These are phyloP conservation scores for Okamejei kenojei DNA, from an alignment of 2,797 vertebrate genomes.

Conservation along the genomic window DNA sequence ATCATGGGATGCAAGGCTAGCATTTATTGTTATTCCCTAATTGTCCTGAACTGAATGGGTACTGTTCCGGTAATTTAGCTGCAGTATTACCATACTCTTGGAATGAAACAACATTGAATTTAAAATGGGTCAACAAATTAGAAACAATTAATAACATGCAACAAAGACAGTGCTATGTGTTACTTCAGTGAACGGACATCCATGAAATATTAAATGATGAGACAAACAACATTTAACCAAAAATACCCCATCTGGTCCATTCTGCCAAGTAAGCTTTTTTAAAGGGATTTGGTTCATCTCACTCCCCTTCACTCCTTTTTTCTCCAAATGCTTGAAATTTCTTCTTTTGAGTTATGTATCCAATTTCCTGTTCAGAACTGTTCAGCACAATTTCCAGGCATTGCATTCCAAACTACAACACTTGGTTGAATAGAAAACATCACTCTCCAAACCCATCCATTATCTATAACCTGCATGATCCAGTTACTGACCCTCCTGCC, in stretches of 20 bases:
- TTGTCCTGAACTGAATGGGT: too few relatives aligned
- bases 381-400: not conserved
- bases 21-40: too few relatives aligned
- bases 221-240: slow-evolving; percentile 48
- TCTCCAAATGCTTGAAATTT: not conserved
- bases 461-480: not conserved
- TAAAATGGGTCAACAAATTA: not conserved
- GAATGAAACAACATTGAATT: not conserved
- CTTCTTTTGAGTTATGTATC: not conserved
- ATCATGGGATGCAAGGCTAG: too few relatives aligned
- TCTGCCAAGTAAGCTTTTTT: not conserved
- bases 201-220: slow-evolving; percentile 52
- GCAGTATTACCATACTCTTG: too few relatives aligned
- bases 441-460: not conserved
- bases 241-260: not conserved
- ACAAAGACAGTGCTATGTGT: slow-evolving; percentile 45
- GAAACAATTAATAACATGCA: slow-evolving; percentile 43
- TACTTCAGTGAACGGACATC: slow-evolving; percentile 55
- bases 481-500: not conserved
- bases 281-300: not conserved
- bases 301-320: not conserved
- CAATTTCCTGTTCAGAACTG: not conserved
- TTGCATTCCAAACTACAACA: not conserved
- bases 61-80: too few relatives aligned
- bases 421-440: not conserved